A percentile compares a stretch with the other conserved stretches of the same genome.
phyloP scores from a whole-genome alignment of 1,140 invertebrate genomes.

The Orius laevigatus region DNA sequence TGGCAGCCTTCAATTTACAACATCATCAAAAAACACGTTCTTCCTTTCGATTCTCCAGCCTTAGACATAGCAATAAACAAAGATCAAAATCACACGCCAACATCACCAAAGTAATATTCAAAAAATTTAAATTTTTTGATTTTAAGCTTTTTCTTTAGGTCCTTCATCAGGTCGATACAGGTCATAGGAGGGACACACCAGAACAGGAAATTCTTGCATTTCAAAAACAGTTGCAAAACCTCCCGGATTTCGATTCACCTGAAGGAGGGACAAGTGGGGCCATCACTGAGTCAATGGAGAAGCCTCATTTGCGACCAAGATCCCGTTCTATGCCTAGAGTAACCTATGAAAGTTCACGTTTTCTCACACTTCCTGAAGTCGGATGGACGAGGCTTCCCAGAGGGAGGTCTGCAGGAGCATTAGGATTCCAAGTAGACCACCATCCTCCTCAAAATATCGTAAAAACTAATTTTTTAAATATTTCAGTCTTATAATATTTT shows the following conservation, averaged over 20 bases:
- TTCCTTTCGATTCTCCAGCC: constrained; percentile 24
- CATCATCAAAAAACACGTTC: constrained; percentile 21
- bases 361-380: constrained; percentile 26
- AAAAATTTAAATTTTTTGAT: neutral
- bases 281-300: constrained; percentile 16
- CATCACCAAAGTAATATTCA: constrained; percentile 24
- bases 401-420: constrained; percentile 24
- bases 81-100: constrained; percentile 26
- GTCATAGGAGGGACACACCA: constrained; percentile 23
- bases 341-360: constrained; percentile 27
- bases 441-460: constrained; percentile 2
- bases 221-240: constrained; percentile 35
- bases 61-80: constrained; percentile 23
- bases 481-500: neutral
- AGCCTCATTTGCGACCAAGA: constrained; percentile 26
- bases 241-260: constrained; percentile 31
- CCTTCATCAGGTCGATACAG: constrained; percentile 3
- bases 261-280: constrained; percentile 20
- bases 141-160: constrained; percentile 6
- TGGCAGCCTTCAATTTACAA: constrained; percentile 19
- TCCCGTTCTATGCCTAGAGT: constrained; percentile 35
- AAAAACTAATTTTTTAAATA: neutral
- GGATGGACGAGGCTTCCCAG: constrained; percentile 21
- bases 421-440: constrained; percentile 17
- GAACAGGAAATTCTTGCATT: constrained; percentile 35